phyloP scores from a whole-genome alignment of 2,113 vertebrate species.

The Petromus typicus region DNA sequence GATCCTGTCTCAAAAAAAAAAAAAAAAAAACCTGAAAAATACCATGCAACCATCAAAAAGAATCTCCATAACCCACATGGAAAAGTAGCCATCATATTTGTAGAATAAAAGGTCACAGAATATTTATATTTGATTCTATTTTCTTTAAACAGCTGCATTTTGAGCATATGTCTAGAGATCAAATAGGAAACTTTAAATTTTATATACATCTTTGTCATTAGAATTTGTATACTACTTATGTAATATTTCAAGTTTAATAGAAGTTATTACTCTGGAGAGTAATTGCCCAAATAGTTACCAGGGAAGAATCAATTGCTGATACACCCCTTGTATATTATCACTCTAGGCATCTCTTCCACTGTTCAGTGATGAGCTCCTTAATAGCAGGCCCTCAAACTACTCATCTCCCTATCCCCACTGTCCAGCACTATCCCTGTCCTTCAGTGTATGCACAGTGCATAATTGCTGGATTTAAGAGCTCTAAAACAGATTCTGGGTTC shows the following conservation, averaged over 20 bases:
- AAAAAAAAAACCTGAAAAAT: too few relatives aligned
- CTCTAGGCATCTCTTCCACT: not conserved
- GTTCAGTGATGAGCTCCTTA: not conserved
- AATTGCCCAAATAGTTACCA: not conserved
- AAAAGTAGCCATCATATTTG: constrained; percentile 19
- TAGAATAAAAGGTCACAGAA: not conserved
- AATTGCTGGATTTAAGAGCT: not conserved
- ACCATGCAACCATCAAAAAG: not conserved
- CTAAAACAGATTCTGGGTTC: not conserved
- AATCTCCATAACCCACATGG: not conserved
- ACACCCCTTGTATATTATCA: not conserved
- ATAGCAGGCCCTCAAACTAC: not conserved
- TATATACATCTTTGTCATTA: not conserved
- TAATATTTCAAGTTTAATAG: constrained; percentile 42
- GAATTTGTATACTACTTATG: not conserved
- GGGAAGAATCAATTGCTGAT: not conserved
- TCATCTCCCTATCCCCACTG: not conserved
- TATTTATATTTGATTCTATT: not conserved
- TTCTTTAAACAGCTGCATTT: constrained; percentile 51
- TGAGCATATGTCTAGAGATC: constrained; percentile 30
- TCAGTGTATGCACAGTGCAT: not conserved
- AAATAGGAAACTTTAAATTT: constrained; percentile 21
- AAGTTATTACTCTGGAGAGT: constrained; percentile 26
- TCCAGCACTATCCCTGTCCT: not conserved
- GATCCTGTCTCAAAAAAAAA: too few relatives aligned